Evolutionary conservation across 2,888 invertebrate genomes (phyloP), one percentile per base, ranked within the genome.

Genomic region (Drosophila peninsularis): DNA sequence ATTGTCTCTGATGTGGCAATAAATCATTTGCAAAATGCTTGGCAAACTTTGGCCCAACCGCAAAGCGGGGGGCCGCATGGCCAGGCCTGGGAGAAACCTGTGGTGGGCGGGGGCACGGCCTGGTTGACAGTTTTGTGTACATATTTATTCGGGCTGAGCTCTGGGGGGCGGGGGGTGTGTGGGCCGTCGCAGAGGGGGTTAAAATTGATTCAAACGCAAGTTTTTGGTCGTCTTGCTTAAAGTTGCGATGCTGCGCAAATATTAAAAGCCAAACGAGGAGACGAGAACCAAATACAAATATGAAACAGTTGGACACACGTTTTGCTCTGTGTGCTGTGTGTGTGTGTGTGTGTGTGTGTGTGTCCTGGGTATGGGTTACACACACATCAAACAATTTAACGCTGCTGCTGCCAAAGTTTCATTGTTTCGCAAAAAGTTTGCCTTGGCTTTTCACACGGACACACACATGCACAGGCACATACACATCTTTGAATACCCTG

Each of bases 361-460:
- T n/a, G n/a, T n/a, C 24, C 41, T 21, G 54, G 19, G 56, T 44
- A 27, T 36, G 14, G 41, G 57, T 21, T 52, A 62, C 56, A 71
- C 65, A 75, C 67, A 68, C 58, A 78, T 71, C 78, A 71, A 78
- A 78, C 62, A 78, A 78, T 78, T 78, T 78, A 73, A 74, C 64
- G 77, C 77, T 72, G 65, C 76, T 69, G 60, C 63, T 52, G 52
- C 37, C 24, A 86, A 86, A 86, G 83, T 83, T 83, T 83, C 71
- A 86, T 86, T 86, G 83, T 84, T 84, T 83, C 61, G 67, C 60
- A 71, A 69, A 69, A 82, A 82, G 68, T 82, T 67, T 67, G 62
- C 71, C 71, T 75, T 71, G 70, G 63, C 72, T 81, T 65, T 66
- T 45, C 68, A 57, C 70, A 60, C 55, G 57, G 45, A 47, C 42